Base-by-base conservation (phyloP, 2,797 vertebrate genomes). In the Pempheris klunzingeri region DNA sequence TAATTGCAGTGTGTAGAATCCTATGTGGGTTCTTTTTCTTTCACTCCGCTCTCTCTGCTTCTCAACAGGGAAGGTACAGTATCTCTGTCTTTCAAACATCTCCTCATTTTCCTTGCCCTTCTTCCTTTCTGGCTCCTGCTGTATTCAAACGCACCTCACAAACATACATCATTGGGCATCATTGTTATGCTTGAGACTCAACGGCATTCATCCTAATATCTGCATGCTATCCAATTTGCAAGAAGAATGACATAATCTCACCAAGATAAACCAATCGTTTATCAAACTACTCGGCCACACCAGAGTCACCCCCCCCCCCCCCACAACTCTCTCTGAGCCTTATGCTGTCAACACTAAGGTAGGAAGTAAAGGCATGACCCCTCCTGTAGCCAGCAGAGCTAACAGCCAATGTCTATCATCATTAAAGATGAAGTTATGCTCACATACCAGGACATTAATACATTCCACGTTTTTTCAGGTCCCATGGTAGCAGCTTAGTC, bases 171-270 rank as follows among this genome's bases (percentile, higher is more conserved):
- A 87, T 49, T 43, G 28, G 68, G 64, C 70, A 81, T 86, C 77
- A 74, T 78, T 79, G 82, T 77, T 82, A 73, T 52, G 82, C 87
- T 83, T 28, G 61, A 80, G 78, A 83, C 77, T 85, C 78, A 24
- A 38, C 57, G 4, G 74, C 84, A 90, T 93, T 71, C 66, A 83
- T 87, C 82, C 84, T 88, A 85, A 94, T 93, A 92, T 87, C 69
- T 84, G 86, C 81, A 74, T 55, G 82, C 74, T 53, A 62, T 78
- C 77, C 77, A 87, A 87, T 94, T 92, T 88, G 85, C 69, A 83
- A 87, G 89, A 92, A 91, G 82, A 92, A 93, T 88, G 89, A 87
- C 90, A 89, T 85, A 54, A 88, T 88, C 78, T 80, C 71, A 46
- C 67, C 79, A 80, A 82, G 81, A 82, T 80, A 85, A 93, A 87